These are phyloP conservation scores for Drosophila flavopinicola DNA, from an alignment of 2,888 invertebrate genomes.

Conservation along the genomic window DNA sequence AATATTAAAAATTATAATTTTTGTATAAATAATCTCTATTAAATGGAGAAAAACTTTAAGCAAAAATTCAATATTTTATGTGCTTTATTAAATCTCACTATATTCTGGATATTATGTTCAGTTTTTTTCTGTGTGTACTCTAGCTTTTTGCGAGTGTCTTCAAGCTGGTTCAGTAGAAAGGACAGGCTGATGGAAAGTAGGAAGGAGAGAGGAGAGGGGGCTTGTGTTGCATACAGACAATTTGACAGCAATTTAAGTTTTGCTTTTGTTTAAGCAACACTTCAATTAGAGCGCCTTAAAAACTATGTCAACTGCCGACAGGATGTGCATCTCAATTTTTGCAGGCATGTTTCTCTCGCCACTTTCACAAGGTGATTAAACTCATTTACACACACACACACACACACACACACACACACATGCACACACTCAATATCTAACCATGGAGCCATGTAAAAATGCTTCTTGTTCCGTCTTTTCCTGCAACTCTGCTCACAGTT, in stretches of 20 bases:
- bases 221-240: slow-evolving; percentile 49
- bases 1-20: too few species aligned
- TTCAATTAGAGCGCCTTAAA: slow-evolving; percentile 74
- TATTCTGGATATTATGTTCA: too few species aligned
- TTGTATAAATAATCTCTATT: too few species aligned
- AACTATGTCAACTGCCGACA: slow-evolving; percentile 71
- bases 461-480: slow-evolving; percentile 23
- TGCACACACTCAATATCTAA: not conserved
- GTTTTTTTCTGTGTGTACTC: slow-evolving; percentile 13
- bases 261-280: slow-evolving; percentile 80
- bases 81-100: too few species aligned
- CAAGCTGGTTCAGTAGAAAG: not conserved
- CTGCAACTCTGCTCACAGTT: slow-evolving; percentile 27
- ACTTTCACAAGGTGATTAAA: slow-evolving; percentile 75
- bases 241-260: slow-evolving; percentile 78
- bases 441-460: slow-evolving; percentile 22
- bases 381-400: slow-evolving; percentile 55
- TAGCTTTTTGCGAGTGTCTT: slow-evolving; percentile 31
- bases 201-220: not conserved
- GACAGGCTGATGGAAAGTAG: too few species aligned
- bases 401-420: not conserved
- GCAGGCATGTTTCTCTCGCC: slow-evolving; percentile 41
- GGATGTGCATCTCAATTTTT: slow-evolving; percentile 59
- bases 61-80: too few species aligned
- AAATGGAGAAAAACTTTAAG: too few species aligned